Base-by-base conservation (phyloP, 2,113 vertebrate species). In the Steatornis caripensis region DNA sequence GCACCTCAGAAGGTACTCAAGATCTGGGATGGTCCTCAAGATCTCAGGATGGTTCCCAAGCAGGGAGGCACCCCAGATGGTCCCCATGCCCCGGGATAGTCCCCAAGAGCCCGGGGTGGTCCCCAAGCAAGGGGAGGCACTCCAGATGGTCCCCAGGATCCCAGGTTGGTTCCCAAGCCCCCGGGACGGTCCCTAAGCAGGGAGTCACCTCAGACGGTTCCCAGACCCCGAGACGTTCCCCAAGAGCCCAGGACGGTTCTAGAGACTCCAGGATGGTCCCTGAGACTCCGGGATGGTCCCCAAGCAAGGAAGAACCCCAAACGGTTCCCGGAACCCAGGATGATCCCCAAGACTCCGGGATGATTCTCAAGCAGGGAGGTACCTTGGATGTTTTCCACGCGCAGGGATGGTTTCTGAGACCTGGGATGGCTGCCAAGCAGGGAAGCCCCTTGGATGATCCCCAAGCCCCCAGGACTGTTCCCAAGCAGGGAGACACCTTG, bases 351-450 rank as follows among this genome's bases (percentile, higher is more conserved):
- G 61, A 43, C 19, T 5, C 51, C 21, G 4, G 16, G 22, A 57
- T 13, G 2, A 6, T 27, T 4, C 10, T 16, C 16, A 29, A 23
- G 32, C 3, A 17, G 8, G 10, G 22, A 61, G 15, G 2, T 8
- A 54, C 6, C 55, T 9, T 11, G 41, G 32, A 20, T 24, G 11
- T 4, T 51, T 5, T 32, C 27, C 4, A 49, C 2, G 19, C 21
- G 9, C 32, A 21, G 6, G 29, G 24, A 32, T 13, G 49, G 26
- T 24, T 23, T 13, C 37, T 34, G 39, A 58, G 8, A 43, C 5
- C 51, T 15, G 5, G 5, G 65, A 9, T 4, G 13, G 37, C 26
- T 7, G 12, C 51, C 32, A 46, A 3, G 11, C 18, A 17, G 11
- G 21, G 36, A 68, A 1, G 10, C 18, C 34, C 30, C 46, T 30